Conservation (phyloP, 2,888 invertebrate species). For the Clusia tigrina region DNA sequence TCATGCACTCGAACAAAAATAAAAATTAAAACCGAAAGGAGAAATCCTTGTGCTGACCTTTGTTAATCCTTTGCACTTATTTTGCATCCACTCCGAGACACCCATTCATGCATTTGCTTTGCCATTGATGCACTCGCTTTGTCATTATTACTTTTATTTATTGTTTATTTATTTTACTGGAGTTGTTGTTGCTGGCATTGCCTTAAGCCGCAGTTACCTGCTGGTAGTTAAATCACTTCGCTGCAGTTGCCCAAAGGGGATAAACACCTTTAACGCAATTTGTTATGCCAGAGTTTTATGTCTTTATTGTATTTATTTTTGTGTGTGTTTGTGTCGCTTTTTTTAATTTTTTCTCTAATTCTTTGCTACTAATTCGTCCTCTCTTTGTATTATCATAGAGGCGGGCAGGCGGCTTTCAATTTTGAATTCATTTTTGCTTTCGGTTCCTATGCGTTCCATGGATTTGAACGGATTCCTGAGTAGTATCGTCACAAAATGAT, state of each 20-base stretch:
- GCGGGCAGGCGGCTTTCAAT: too few species aligned
- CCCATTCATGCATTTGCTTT: conserved; percentile 34
- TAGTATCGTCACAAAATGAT: too few species aligned
- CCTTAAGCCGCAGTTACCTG: conserved; percentile 19
- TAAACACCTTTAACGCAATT: conserved; percentile 11
- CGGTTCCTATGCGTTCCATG: too few species aligned
- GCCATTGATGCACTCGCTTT: conserved; percentile 9
- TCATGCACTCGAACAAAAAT: not conserved
- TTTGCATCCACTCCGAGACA: conserved; percentile 43
- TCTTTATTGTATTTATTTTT: not conserved
- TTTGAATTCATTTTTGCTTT: too few species aligned
- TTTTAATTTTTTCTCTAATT: too few species aligned
- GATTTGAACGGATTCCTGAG: too few species aligned
- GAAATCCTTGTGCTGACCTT: conserved; percentile 14
- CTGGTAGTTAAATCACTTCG: conserved; percentile 14
- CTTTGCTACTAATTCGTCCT: too few species aligned
- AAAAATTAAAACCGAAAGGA: not conserved
- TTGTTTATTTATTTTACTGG: not conserved
- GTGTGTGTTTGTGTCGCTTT: too few species aligned
- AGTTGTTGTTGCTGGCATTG: not conserved
- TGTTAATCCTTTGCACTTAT: conserved; percentile 47
- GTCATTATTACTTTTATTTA: conserved; percentile 11
- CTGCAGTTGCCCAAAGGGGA: not conserved
- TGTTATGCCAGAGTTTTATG: conserved; percentile 5
- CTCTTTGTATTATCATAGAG: too few species aligned